These are phyloP conservation scores for Piprites chloris DNA, from an alignment of 2,113 vertebrate genomes.

Conservation along the genomic window DNA sequence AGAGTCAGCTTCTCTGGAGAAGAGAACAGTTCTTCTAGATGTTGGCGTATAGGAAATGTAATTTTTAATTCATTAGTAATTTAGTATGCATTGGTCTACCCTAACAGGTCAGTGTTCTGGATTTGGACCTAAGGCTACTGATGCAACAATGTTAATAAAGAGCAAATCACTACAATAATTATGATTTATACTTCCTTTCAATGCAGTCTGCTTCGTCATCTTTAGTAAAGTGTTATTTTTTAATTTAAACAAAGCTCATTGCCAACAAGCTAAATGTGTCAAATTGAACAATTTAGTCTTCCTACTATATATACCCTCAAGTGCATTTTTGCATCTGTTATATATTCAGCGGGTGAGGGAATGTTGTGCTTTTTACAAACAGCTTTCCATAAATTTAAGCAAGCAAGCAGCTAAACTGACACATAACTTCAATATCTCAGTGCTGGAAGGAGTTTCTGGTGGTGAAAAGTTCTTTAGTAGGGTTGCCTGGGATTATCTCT, in stretches of 20 bases:
- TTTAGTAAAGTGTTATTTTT: slow-evolving; percentile 3
- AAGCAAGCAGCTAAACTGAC: background rate
- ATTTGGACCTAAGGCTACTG: background rate
- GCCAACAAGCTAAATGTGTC: slow-evolving; percentile 4
- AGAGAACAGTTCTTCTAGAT: background rate
- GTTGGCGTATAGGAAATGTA: background rate
- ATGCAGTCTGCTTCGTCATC: background rate
- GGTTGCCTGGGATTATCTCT: background rate
- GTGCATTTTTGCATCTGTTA: slow-evolving; percentile 3
- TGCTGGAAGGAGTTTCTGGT: background rate
- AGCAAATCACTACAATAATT: background rate
- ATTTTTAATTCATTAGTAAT: background rate
- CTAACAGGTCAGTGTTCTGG: background rate
- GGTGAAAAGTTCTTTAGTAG: background rate
- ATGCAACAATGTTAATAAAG: background rate
- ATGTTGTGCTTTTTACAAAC: background rate
- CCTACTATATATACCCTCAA: background rate
- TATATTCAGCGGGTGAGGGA: background rate
- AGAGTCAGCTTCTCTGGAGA: background rate
- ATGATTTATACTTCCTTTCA: slow-evolving; percentile 1
- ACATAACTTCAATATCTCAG: background rate
- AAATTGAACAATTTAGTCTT: slow-evolving; percentile 25
- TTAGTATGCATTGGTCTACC: background rate
- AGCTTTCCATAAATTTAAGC: slow-evolving; percentile 15
- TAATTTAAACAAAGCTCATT: slow-evolving; percentile 33